phyloP scores from a whole-genome alignment of 2,888 invertebrate species.

The Melanostoma mellinum region DNA sequence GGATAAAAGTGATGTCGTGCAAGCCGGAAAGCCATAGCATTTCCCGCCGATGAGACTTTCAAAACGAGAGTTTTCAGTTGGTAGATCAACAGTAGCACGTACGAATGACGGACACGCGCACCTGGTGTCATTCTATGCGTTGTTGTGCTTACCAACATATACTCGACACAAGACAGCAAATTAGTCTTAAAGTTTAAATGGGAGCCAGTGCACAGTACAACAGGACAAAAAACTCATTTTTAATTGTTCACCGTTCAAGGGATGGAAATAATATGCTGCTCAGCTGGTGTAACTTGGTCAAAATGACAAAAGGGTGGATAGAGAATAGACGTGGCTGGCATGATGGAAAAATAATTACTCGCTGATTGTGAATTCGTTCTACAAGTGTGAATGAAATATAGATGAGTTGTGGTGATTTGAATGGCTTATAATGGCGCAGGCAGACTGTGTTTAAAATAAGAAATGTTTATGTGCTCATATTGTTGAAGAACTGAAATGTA shows the following conservation, averaged over 20 bases:
- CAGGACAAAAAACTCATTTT: constrained; percentile 42
- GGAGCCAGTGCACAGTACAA: constrained; percentile 41
- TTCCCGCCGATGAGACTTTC: constrained; percentile 42
- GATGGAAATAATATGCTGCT: constrained; percentile 33
- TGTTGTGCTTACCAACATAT: constrained; percentile 29
- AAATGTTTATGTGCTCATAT: not conserved
- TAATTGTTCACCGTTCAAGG: constrained; percentile 52
- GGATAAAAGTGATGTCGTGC: not conserved
- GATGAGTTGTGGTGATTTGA: constrained; percentile 2
- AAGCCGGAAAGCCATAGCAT: constrained; percentile 38
- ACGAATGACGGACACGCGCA: constrained; percentile 42
- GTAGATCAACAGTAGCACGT: not conserved
- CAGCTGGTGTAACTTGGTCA: constrained; percentile 41
- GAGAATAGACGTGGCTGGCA: constrained; percentile 2
- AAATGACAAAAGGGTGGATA: constrained; percentile 18
- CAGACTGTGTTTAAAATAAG: not conserved
- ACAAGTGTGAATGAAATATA: constrained; percentile 40
- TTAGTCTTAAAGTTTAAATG: constrained; percentile 40
- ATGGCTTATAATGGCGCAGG: constrained; percentile 11
- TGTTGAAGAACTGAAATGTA: not conserved
- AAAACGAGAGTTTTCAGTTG: constrained; percentile 18
- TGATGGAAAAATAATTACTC: constrained; percentile 31
- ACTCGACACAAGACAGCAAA: constrained; percentile 50
- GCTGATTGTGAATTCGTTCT: constrained; percentile 30
- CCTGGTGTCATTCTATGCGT: constrained; percentile 34